These are phyloP conservation scores for Heliconius nattereri DNA, from an alignment of 1,140 invertebrate species.

Conservation along the genomic window DNA sequence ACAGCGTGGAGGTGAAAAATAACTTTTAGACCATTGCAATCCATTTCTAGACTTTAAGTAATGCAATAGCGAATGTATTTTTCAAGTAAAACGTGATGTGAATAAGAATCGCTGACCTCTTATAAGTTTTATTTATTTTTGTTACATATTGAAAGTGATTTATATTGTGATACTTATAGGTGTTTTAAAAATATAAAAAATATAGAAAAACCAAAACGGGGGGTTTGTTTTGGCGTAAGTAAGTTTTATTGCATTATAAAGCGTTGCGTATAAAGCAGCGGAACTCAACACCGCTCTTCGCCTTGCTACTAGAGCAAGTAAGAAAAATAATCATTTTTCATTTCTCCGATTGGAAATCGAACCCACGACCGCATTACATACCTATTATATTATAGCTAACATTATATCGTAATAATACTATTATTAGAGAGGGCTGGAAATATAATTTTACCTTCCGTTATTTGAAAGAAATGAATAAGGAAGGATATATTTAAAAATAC, in stretches of 20 bases:
- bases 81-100: conserved; percentile 6
- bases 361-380: no score
- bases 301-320: no score
- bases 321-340: no score
- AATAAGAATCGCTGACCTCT: neutral
- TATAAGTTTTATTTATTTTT: neutral
- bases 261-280: no score
- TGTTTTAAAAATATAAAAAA: no score
- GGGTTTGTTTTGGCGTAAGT: no score
- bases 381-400: no score
- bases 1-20: neutral
- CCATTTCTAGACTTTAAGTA: conserved; percentile 4
- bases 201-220: no score
- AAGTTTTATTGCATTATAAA: no score
- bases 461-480: neutral
- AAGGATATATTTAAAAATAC: neutral
- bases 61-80: conserved; percentile 9
- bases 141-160: neutral
- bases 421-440: neutral
- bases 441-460: neutral
- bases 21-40: conserved; percentile 4
- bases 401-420: no score
- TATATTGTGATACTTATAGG: neutral
- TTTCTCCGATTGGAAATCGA: no score
- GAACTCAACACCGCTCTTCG: no score